phyloP scores from a whole-genome alignment of 2,113 vertebrate genomes.

The Laterallus jamaicensis region DNA sequence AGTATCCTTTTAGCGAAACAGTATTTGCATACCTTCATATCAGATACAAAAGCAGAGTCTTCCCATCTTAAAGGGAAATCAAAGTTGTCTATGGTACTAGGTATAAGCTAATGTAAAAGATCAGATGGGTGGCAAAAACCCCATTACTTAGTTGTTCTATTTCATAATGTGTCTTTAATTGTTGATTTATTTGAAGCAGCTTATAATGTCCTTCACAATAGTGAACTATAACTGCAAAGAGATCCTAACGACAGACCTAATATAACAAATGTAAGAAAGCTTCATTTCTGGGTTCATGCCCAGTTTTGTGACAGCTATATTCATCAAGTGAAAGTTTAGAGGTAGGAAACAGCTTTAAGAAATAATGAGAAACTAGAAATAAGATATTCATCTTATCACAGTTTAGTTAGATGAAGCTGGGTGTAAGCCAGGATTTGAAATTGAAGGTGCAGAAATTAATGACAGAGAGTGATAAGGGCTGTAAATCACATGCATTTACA shows the following conservation, averaged over 20 bases:
- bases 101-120: neutral
- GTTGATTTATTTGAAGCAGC: neutral
- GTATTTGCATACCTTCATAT: neutral
- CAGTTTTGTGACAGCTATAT: constrained; percentile 66
- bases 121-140: neutral
- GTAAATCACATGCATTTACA: constrained; percentile 56
- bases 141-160: neutral
- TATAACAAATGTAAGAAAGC: constrained; percentile 31
- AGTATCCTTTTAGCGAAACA: neutral
- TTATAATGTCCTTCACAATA: neutral
- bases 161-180: neutral
- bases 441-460: constrained; percentile 67
- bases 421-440: constrained; percentile 62
- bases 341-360: constrained; percentile 60
- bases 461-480: constrained; percentile 18
- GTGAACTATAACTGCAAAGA: neutral
- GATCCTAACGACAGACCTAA: neutral
- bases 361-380: constrained; percentile 66
- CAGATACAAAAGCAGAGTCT: neutral
- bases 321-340: constrained; percentile 62
- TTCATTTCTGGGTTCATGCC: constrained; percentile 7
- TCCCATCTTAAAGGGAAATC: neutral
- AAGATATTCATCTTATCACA: constrained; percentile 62
- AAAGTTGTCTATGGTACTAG: neutral
- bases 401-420: constrained; percentile 57